Percentiles rank a stretch among this genome's conserved stretches.
Conservation (phyloP, 2,113 vertebrate species). For the human region GRCh38 chr6:7414501-7415000, state of each 20-base stretch:
- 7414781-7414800: not conserved
- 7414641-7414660: not conserved
- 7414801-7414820: not conserved
- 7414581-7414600: not conserved
- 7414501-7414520: not conserved
- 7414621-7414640: not conserved
- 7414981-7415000: not conserved
- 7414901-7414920: not conserved
- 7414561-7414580: not conserved
- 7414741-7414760: not conserved
- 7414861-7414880: not conserved
- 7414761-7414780: not conserved
- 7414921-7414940: not conserved
- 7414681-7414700: not conserved
- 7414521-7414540: not conserved
- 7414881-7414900: not conserved
- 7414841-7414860: not conserved
- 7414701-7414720: not conserved
- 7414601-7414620: not conserved
- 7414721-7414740: not conserved
- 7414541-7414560: not conserved
- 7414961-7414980: not conserved
- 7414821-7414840: not conserved
- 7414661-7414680: not conserved
- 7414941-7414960: not conserved